Base-by-base conservation (phyloP, 1,140 invertebrate species). In the Pteromalus puparum region DNA sequence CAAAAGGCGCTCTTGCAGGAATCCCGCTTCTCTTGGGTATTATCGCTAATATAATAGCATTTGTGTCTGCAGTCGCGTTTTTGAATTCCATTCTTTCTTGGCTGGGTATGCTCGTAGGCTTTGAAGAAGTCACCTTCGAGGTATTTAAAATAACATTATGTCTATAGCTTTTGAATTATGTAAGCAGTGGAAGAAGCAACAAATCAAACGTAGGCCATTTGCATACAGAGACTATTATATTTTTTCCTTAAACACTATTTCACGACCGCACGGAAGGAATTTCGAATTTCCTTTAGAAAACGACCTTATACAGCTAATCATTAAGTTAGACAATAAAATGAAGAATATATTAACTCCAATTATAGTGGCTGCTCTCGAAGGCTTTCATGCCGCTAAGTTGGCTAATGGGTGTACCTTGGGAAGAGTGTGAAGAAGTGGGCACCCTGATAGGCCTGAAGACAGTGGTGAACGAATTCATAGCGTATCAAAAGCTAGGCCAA, bases 401-500 rank as follows among this genome's bases (percentile, higher is more conserved):
- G 94, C 86, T 96, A 2, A 95, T 97, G 94, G 97, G 98, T 2
- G 96, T 98, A 0, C 95, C 96, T 0, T 95, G 95, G 94, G 91
- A 95, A 0, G 95, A 98, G 85, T 97, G 96, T 87, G 95, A 97
- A 88, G 92, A 94, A 2, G 97, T 99, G 0, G 98, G 95, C 0
- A 94, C 95, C 67, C 93, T 99, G 12, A 96, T 99, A 76, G 98
- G 97, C 1, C 91, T 98, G 1, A 99, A 99, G 93, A 97, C 96
- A 0, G 95, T 98, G 1, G 95, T 98, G 5, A 99, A 99, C 90
- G 98, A 99, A 91, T 99, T 99, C 90, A 96, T 98, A 0, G 98
- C 98, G 1, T 99, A 98, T 89, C 92, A 97, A 89, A 92, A 95
- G 82, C 92, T 98, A 85, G 95, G 96, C 3, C 92, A 95, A 86